Conservation (phyloP, 2,113 vertebrate species). For the Cyphomyrus discorhynchus region DNA sequence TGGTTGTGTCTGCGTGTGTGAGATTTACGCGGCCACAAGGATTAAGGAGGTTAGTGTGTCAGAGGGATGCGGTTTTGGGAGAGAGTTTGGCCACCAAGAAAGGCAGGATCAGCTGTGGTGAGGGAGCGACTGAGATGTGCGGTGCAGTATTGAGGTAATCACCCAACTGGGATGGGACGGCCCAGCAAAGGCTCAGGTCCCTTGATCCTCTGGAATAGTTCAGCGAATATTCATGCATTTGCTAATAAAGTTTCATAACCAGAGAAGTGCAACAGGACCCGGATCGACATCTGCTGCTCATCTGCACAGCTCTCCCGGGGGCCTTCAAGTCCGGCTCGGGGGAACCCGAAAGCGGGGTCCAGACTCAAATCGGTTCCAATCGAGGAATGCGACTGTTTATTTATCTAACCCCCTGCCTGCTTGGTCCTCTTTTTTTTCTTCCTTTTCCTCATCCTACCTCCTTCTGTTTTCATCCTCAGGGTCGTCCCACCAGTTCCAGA, state of each 20-base stretch:
- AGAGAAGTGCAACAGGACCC: not conserved
- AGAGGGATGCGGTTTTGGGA: not conserved
- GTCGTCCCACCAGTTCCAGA: constrained; percentile 23
- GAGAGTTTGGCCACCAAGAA: not conserved
- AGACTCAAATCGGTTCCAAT: constrained; percentile 22
- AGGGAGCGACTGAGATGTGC: not conserved
- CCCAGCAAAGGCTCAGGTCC: not conserved
- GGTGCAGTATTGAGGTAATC: not conserved
- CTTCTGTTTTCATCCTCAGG: not conserved
- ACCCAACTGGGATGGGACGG: not conserved
- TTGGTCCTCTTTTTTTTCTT: not conserved
- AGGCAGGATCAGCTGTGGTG: not conserved
- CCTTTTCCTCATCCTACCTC: not conserved
- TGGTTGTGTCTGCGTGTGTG: constrained; percentile 2
- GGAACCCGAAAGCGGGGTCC: not conserved
- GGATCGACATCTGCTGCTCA: constrained; percentile 27
- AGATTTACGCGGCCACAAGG: not conserved
- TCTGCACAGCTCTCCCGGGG: not conserved
- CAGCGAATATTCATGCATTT: constrained; percentile 1
- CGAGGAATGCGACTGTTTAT: constrained; percentile 27
- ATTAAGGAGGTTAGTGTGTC: not conserved
- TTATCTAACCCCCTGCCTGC: constrained; percentile 17
- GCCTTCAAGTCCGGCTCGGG: not conserved
- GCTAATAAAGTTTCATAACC: not conserved
- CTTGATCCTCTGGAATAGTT: not conserved